These are phyloP conservation scores for Samia ricini DNA, from an alignment of 1,140 invertebrate genomes.

Conservation along the genomic window DNA sequence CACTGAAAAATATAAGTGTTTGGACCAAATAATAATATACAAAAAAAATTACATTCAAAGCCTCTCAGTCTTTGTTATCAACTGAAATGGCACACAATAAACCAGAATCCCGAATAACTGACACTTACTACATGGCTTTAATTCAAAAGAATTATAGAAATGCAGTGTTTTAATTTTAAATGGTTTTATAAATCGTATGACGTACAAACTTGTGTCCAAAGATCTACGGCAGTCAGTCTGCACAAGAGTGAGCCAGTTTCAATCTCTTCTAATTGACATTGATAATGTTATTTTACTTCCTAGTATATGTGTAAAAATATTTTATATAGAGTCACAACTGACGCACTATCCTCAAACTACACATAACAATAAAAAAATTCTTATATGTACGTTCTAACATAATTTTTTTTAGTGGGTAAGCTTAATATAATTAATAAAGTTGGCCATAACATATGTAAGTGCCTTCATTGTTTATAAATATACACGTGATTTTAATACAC, in stretches of 20 bases:
- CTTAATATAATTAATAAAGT: too few species aligned
- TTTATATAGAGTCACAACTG: not conserved
- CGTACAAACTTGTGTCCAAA: too few species aligned
- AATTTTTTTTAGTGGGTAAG: too few species aligned
- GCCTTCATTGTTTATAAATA: too few species aligned
- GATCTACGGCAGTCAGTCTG: conserved; percentile 12
- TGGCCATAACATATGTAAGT: too few species aligned
- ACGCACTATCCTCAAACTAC: not conserved
- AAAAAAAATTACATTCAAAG: too few species aligned
- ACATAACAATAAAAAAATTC: not conserved
- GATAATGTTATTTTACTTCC: conserved; percentile 16
- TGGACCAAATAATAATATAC: too few species aligned
- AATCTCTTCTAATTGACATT: conserved; percentile 14
- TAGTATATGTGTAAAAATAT: not conserved
- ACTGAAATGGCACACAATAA: conserved; percentile 1
- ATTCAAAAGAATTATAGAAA: not conserved
- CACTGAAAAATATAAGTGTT: too few species aligned
- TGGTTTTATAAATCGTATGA: not conserved
- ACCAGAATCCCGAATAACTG: not conserved
- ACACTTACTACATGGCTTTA: not conserved
- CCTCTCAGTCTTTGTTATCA: conserved; percentile 3
- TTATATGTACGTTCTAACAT: not conserved
- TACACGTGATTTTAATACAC: too few species aligned
- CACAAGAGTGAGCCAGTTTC: conserved; percentile 21
- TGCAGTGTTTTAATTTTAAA: not conserved